Evolutionary conservation across 2,888 invertebrate genomes (phyloP).

Genomic region (Gryllus longicercus): DNA sequence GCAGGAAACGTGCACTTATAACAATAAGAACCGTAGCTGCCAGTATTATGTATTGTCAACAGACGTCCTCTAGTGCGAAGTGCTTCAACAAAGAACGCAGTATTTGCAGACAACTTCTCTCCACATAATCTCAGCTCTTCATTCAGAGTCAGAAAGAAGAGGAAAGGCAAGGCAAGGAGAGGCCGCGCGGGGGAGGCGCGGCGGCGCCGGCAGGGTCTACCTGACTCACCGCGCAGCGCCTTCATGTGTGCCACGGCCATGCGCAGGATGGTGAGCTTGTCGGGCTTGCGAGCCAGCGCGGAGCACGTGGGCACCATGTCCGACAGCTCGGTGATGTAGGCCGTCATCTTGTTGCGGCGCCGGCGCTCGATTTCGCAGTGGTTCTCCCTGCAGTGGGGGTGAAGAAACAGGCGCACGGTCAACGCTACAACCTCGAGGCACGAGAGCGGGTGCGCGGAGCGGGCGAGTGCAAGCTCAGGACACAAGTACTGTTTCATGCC

Average conservation of each 20-base stretch:
- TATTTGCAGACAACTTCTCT: background rate
- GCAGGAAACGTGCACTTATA: too few relatives aligned
- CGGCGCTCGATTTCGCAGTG: constrained; percentile 99
- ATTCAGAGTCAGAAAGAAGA: background rate
- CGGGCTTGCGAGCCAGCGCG: constrained; percentile 95
- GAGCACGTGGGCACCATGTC: constrained; percentile 99
- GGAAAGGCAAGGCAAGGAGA: constrained; percentile 33
- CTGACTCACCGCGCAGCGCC: constrained; percentile 77
- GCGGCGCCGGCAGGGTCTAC: background rate
- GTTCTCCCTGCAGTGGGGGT: constrained; percentile 80
- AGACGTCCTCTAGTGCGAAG: too few relatives aligned
- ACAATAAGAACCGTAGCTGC: too few relatives aligned
- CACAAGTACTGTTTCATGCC: constrained; percentile 38
- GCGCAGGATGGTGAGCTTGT: constrained; percentile 96
- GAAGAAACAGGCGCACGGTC: constrained; percentile 2
- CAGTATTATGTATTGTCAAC: too few relatives aligned
- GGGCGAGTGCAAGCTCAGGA: constrained; percentile 48
- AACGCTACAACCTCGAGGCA: background rate
- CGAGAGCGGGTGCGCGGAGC: constrained; percentile 26
- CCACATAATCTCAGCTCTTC: background rate
- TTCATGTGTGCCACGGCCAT: constrained; percentile 99
- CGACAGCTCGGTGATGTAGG: constrained; percentile 98
- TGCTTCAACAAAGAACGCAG: background rate
- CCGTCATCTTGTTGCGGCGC: constrained; percentile 99
- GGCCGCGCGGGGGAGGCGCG: constrained; percentile 31